Conservation (phyloP, 1,140 invertebrate genomes). For the Drosophila micromelanica region DNA sequence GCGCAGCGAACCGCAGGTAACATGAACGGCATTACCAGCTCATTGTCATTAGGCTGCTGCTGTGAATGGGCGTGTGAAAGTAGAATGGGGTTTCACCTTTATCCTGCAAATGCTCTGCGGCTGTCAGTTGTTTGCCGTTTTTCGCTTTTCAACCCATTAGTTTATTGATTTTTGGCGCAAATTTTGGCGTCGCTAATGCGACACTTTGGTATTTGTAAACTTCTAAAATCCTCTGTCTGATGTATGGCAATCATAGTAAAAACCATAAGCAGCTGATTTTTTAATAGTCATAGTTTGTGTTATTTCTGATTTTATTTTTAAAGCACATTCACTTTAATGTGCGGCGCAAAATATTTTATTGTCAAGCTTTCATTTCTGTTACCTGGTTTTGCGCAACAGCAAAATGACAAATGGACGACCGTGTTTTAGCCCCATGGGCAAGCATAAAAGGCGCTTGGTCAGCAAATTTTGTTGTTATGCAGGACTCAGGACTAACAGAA, state of each 20-base stretch:
- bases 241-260: too few species aligned
- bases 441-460: slow-evolving; percentile 47
- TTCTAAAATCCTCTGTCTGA: too few species aligned
- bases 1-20: slow-evolving; percentile 11
- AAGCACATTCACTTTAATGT: background rate
- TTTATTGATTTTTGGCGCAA: background rate
- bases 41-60: slow-evolving; percentile 4
- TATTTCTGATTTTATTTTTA: too few species aligned
- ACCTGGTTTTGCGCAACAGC: background rate
- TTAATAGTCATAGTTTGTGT: too few species aligned
- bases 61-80: slow-evolving; percentile 1
- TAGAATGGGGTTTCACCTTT: background rate
- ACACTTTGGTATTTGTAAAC: too few species aligned
- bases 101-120: background rate
- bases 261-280: too few species aligned
- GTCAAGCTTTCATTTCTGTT: background rate
- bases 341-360: background rate
- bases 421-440: slow-evolving; percentile 11
- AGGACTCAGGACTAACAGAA: background rate
- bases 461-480: slow-evolving; percentile 37
- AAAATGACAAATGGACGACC: background rate
- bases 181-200: too few species aligned
- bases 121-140: background rate
- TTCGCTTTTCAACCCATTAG: background rate
- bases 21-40: slow-evolving; percentile 12